phyloP scores from a whole-genome alignment of 2,888 invertebrate species.

The Sesia apiformis region DNA sequence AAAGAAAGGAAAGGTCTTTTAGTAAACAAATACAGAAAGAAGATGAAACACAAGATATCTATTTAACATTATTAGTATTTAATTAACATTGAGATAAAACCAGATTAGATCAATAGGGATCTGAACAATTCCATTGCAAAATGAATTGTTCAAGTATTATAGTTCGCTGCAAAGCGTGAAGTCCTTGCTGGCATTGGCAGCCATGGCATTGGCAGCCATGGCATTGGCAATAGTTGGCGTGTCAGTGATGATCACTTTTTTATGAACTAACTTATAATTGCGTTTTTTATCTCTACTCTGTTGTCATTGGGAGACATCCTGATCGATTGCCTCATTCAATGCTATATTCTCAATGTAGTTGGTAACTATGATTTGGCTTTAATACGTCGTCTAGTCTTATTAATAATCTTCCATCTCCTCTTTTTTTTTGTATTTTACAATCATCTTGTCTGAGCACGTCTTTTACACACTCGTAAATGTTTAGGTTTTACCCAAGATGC shows the following conservation, averaged over 20 bases:
- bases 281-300: constrained; percentile 19
- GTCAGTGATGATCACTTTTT: constrained; percentile 15
- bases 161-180: constrained; percentile 20
- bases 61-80: neutral
- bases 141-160: constrained; percentile 11
- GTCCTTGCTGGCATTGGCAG: neutral
- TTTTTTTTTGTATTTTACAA: no score
- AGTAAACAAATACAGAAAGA: no score
- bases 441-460: no score
- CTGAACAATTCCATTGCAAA: neutral
- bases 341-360: neutral
- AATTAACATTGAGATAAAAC: neutral
- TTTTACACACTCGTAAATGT: no score
- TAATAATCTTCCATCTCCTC: no score
- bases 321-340: constrained; percentile 30
- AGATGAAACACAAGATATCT: no score
- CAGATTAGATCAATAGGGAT: neutral
- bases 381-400: no score
- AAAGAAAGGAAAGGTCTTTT: no score
- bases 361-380: no score
- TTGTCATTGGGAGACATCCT: constrained; percentile 27
- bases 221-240: constrained; percentile 28
- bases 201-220: constrained; percentile 15
- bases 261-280: constrained; percentile 26
- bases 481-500: no score